Conservation (phyloP, 2,797 vertebrate species). For the Balearica regulorum region DNA sequence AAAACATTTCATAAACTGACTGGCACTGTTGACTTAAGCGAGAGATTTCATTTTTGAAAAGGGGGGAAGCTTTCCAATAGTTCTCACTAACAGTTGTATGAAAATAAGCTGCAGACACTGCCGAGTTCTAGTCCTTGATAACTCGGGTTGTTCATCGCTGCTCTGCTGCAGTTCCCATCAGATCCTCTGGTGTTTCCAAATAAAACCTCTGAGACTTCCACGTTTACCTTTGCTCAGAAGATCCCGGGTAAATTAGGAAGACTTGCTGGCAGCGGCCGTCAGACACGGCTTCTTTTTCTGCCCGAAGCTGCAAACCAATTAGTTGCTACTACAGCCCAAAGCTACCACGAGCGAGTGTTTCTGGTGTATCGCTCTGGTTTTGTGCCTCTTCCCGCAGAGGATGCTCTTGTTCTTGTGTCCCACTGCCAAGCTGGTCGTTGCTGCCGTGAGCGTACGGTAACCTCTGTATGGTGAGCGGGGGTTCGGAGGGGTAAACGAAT, state of each 20-base stretch:
- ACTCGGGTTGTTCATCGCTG: accelerated
- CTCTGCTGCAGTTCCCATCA: not conserved
- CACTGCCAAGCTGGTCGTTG: accelerated
- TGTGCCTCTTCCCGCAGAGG: not conserved
- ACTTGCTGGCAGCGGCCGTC: not conserved
- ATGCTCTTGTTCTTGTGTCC: not conserved
- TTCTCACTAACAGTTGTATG: not conserved
- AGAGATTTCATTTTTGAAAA: not conserved
- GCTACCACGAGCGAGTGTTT: not conserved
- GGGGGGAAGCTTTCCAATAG: not conserved
- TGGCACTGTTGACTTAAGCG: not conserved
- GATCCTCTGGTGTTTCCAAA: not conserved
- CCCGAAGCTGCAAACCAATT: accelerated
- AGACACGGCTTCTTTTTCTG: not conserved
- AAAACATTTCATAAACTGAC: not conserved
- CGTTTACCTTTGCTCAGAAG: not conserved
- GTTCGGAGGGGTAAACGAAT: not conserved
- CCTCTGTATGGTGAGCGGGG: accelerated
- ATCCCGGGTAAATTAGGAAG: not conserved
- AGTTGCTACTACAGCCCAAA: not conserved
- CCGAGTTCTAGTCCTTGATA: not conserved
- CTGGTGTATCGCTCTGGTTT: accelerated
- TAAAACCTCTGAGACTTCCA: not conserved
- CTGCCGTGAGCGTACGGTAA: accelerated
- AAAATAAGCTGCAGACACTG: not conserved